phyloP scores from a whole-genome alignment of 92 coral and sea anemone species.

The Heteractis magnifica region DNA sequence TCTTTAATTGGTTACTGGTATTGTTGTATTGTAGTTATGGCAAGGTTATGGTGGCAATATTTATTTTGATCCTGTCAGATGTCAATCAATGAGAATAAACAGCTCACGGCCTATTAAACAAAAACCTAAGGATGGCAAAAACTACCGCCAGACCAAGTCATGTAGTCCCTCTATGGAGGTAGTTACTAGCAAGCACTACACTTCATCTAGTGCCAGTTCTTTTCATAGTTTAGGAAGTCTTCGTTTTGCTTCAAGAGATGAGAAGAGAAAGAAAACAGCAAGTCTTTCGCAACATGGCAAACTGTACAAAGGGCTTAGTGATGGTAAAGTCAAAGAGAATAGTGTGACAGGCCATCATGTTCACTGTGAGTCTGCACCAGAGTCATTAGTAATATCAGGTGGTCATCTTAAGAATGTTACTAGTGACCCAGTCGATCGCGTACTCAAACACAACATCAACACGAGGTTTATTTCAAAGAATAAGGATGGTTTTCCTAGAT shows the following conservation, averaged over 20 bases:
- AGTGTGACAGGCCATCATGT: conserved; percentile 20
- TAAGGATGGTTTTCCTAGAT: conserved; percentile 48
- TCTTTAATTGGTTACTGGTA: neutral
- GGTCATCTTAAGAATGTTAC: conserved; percentile 37
- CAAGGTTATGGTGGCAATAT: conserved; percentile 82
- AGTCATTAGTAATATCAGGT: conserved; percentile 56
- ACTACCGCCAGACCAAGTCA: conserved; percentile 32
- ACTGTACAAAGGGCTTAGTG: conserved; percentile 62
- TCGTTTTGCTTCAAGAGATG: conserved; percentile 42
- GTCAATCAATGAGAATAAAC: conserved; percentile 61
- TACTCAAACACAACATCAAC: conserved; percentile 44
- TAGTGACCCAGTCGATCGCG: conserved; percentile 55
- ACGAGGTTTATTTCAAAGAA: conserved; percentile 23
- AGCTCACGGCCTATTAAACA: conserved; percentile 39
- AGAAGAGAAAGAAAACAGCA: conserved; percentile 23
- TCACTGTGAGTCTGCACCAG: conserved; percentile 38
- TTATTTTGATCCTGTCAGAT: conserved; percentile 73
- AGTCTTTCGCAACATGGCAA: conserved; percentile 38
- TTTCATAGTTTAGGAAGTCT: conserved; percentile 52
- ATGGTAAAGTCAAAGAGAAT: conserved; percentile 33
- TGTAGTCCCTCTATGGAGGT: conserved; percentile 33
- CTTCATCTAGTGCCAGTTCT: conserved; percentile 26
- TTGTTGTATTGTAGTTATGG: conserved; percentile 49
- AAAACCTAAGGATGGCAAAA: conserved; percentile 5
- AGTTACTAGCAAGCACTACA: neutral